A percentile compares a stretch with the other conserved stretches of the same genome.
Evolutionary conservation across 1,140 invertebrate species (phyloP).

Genomic region (Mya arenaria): DNA sequence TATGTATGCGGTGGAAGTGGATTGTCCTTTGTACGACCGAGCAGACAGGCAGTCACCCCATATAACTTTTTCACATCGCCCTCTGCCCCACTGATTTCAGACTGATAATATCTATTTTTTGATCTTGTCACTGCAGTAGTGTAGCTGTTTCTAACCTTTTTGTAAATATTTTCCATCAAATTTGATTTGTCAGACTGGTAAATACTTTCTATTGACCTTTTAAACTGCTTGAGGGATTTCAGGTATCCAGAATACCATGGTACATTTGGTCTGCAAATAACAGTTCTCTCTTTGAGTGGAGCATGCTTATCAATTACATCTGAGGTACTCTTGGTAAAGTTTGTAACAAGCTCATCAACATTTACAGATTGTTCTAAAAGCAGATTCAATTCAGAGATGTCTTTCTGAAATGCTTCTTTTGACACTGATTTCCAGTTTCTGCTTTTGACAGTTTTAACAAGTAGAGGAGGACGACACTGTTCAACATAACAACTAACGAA

Average conservation of each 20-base stretch:
- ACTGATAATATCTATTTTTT: neutral
- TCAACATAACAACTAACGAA: neutral
- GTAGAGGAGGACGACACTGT: neutral
- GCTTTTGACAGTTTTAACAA: neutral
- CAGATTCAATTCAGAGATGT: neutral
- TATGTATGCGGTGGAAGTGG: too few species aligned
- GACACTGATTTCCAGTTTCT: conserved; percentile 13
- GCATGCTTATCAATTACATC: neutral
- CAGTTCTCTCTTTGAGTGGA: too few species aligned
- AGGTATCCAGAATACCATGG: conserved; percentile 19
- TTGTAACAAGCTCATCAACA: neutral
- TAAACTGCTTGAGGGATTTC: conserved; percentile 2
- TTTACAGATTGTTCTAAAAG: neutral
- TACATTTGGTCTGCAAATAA: neutral
- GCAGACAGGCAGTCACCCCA: too few species aligned
- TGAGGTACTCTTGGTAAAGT: neutral
- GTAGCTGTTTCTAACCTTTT: neutral
- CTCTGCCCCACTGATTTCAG: too few species aligned
- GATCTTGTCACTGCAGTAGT: neutral
- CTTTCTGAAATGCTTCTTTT: neutral
- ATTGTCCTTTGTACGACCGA: too few species aligned
- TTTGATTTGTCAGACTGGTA: too few species aligned
- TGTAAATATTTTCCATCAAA: neutral
- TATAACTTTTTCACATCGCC: too few species aligned
- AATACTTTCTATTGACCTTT: conserved; percentile 1